These are phyloP conservation scores for Manis crassicaudata DNA, from an alignment of 2,797 vertebrate genomes.

Conservation along the genomic window DNA sequence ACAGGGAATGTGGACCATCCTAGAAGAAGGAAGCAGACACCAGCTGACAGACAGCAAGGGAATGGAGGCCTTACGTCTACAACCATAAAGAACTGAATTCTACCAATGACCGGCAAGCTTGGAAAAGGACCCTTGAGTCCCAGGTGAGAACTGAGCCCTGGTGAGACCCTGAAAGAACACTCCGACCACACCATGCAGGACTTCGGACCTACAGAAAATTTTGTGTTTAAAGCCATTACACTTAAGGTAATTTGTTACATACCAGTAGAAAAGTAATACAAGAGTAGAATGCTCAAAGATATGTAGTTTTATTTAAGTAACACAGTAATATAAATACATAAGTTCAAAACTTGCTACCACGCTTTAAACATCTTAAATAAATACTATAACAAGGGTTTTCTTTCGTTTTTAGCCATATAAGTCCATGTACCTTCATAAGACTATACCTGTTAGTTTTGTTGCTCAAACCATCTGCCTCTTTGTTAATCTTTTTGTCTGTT, in stretches of 20 bases:
- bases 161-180: background rate
- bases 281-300: background rate
- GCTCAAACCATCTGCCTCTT: background rate
- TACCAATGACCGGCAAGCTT: background rate
- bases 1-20: background rate
- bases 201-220: background rate
- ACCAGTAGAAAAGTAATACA: background rate
- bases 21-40: background rate
- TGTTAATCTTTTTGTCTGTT: background rate
- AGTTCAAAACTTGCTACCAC: background rate
- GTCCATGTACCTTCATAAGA: background rate
- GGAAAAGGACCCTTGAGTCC: background rate
- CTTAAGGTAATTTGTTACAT: background rate
- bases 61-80: background rate
- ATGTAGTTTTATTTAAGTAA: background rate
- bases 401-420: background rate
- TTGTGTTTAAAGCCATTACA: background rate
- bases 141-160: background rate
- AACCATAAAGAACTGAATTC: background rate
- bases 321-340: background rate
- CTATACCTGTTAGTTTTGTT: background rate
- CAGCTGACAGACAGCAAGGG: background rate
- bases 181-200: background rate
- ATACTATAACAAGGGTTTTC: background rate
- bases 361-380: background rate